These are phyloP conservation scores for Scotopteryx bipunctaria DNA, from an alignment of 2,888 invertebrate genomes.

Conservation along the genomic window DNA sequence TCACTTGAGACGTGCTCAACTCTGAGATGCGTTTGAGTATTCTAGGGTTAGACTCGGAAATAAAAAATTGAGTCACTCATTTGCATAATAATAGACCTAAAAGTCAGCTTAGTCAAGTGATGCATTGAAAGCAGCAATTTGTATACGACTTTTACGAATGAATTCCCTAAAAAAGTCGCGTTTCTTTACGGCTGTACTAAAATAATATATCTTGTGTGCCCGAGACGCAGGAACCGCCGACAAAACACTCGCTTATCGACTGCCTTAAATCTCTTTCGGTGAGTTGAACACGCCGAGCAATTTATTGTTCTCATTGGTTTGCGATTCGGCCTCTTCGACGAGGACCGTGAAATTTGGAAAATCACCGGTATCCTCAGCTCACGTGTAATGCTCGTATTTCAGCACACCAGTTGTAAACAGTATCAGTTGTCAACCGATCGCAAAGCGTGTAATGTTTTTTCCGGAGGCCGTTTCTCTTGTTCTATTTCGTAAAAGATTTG, in stretches of 20 bases:
- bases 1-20: too few relatives aligned
- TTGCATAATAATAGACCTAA: not conserved
- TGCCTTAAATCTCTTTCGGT: constrained; percentile 66
- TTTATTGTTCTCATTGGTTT: constrained; percentile 55
- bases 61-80: too few relatives aligned
- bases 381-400: constrained; percentile 39
- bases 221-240: constrained; percentile 45
- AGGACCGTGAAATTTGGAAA: constrained; percentile 46
- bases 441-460: constrained; percentile 34
- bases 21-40: too few relatives aligned
- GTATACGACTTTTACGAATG: too few relatives aligned
- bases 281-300: constrained; percentile 58
- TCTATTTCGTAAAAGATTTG: constrained; percentile 20
- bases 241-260: constrained; percentile 64
- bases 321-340: constrained; percentile 42
- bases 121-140: constrained; percentile 18
- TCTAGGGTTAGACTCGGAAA: too few relatives aligned
- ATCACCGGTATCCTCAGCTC: constrained; percentile 37
- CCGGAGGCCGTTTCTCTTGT: constrained; percentile 29
- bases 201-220: constrained; percentile 38
- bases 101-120: not conserved
- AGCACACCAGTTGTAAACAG: constrained; percentile 31
- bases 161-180: constrained; percentile 14
- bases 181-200: constrained; percentile 20
- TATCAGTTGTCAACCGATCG: constrained; percentile 27